Evolutionary conservation across 2,797 vertebrate species (phyloP), one percentile per base, ranked within the genome.

Genomic region (Eurystomus glaucurus): DNA sequence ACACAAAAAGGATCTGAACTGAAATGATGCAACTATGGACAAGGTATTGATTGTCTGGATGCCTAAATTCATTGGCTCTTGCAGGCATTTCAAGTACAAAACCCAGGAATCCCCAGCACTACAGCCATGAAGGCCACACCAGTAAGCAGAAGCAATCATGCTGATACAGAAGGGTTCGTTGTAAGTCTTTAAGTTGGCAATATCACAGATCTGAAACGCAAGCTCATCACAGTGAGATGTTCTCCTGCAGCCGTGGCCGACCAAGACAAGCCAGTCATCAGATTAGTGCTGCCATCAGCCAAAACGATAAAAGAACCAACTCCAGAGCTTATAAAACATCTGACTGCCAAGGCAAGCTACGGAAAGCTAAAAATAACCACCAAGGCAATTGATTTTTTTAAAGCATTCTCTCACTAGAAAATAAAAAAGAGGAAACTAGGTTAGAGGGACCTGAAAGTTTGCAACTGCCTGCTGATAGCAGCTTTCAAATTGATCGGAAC

Each of bases 311-410:
- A 51, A 72, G 15, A 50, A 31, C 51, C n/a, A 6, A 20, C 15
- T 46, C 22, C 31, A 12, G 50, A 84, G 50, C 20, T 5, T 21
- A 17, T 9, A 19, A 54, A 77, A 45, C 0, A 3, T 4, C 17
- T 0, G 18, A 46, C 46, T 85, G 75, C 13, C 6, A 0, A 31
- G 41, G 41, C 39, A 69, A 64, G 45, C 39, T n/a, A 20, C 7
- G 25, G 33, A 51, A 68, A 6, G 50, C 25, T 70, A 92, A 92
- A 94, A 96, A 87, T 58, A 92, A 60, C 68, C 81, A 88, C 58
- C 14, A 88, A 85, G 21, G 33, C 64, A 41, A 65, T 29, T 35
- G 92, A 65, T 65, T 62, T 65, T 39, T 87, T 75, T 16, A 55
- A 58, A 58, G 51, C 4, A 1, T n/a, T 72, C 33, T 48, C 54